These are phyloP conservation scores for Coleophora deauratella DNA, from an alignment of 2,888 invertebrate genomes.

Conservation along the genomic window DNA sequence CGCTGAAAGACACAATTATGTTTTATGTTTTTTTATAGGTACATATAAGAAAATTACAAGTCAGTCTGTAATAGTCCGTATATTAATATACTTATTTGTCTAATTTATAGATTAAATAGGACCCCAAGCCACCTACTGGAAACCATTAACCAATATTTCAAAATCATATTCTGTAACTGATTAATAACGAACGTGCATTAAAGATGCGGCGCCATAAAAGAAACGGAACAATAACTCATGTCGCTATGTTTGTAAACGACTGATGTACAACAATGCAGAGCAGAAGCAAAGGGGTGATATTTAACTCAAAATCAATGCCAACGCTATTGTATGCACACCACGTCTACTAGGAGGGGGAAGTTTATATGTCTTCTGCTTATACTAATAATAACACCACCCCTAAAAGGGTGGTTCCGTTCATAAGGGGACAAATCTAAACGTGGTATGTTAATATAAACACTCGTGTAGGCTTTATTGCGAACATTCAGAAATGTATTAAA, in stretches of 20 bases:
- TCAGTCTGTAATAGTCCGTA: no score
- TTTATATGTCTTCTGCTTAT: conserved; percentile 67
- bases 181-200: conserved; percentile 31
- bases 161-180: conserved; percentile 32
- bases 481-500: conserved; percentile 49
- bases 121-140: no score
- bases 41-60: no score
- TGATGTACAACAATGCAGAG: conserved; percentile 32
- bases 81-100: no score
- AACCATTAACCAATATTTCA: conserved; percentile 15
- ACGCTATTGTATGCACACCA: conserved; percentile 64
- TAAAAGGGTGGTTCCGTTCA: conserved; percentile 56
- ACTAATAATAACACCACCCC: conserved; percentile 68
- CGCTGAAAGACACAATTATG: no score
- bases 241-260: conserved; percentile 51
- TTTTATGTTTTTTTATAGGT: no score
- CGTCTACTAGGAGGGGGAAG: conserved; percentile 48
- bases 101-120: no score
- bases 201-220: conserved; percentile 37
- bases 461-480: conserved; percentile 53
- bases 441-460: conserved; percentile 67
- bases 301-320: conserved; percentile 68
- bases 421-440: conserved; percentile 50
- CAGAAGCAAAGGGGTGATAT: conserved; percentile 56
- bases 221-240: conserved; percentile 59